Base-by-base conservation (phyloP, 2,113 vertebrate genomes). In the Sinosuthora webbiana region DNA sequence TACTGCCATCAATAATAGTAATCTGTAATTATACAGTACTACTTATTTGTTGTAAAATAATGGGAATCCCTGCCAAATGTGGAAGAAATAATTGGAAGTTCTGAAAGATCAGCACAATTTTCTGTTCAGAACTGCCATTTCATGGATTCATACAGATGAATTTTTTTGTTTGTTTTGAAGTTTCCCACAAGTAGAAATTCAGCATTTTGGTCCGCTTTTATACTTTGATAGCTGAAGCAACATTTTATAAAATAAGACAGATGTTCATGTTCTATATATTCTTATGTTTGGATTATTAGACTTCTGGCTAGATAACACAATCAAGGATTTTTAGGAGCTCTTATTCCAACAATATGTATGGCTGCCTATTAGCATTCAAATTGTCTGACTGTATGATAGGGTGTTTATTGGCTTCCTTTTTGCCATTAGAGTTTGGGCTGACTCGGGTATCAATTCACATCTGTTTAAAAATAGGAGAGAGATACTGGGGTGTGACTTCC, bases 81-180 rank as follows among this genome's bases (percentile, higher is more conserved):
- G 19, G 47, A 89, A 89, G 80, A 83, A 93, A 74, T 96, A 96
- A 95, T 80, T 95, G 50, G 67, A 70, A 14, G 33, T 74, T 95
- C 42, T 65, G 50, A 69, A 90, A 88, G 41, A 80, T 65, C 70
- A 89, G 23, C 44, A 14, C 11, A 41, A 44, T 76, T 91, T 93
- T 85, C 65, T 82, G 22, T 49, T 87, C 56, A 60, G 67, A 92
- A 24, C 17, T 80, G 60, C 30, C 7, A 27, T 71, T 85, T 86
- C 13, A 18, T 67, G 20, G 2, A 8, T 42, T 69, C 42, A 33
- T 13, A 22, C 7, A 20, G 70, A 70, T 33, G 9, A 70, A 73
- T 77, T 11, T 67, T n/a, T 85, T 39, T 74, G 9, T n/a, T 95
- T 77, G 21, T 41, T 94, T 71, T 35, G 3, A 52, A 45, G 31